Base-by-base conservation (phyloP, 1,140 invertebrate species). In the Zaprionus ornatus region DNA sequence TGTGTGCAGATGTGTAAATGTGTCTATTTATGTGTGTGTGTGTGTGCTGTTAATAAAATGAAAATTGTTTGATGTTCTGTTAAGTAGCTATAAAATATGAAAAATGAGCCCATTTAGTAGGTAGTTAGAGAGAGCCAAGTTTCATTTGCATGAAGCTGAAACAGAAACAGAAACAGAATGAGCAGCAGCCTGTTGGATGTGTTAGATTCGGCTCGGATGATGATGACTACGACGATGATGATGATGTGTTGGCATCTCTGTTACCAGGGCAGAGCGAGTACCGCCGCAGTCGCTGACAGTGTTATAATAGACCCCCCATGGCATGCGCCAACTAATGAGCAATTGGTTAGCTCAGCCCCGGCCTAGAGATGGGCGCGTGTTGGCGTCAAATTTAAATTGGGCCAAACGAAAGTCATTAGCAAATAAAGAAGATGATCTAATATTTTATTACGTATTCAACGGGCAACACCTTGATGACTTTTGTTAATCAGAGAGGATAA, bases 21-120 rank as follows among this genome's bases (percentile, higher is more conserved):
- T 32, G 21, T 42, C 40, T 54, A 61, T 45, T 21, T 42, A 27
- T 21, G 52, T 63, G 48, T 32, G 21, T 56, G 60, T 57, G 29
- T 17, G 64, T 59, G 60, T 57, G 55, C 61, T 77, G 80, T 88
- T 87, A 87, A 87, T 87, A 87, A 87, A 88, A 87, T 77, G 78
- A 87, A 84, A 87, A 87, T 87, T 87, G 85, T 87, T 90, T 87
- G 84, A 87, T 87, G 84, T 87, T 80, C 84, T 87, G 84, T 88
- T 87, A 87, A 87, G 85, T 87, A 87, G 84, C 84, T 80, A 87
- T 87, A 87, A 87, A 87, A 88, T 87, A 78, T 88, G 85, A 87
- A 84, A 87, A 84, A 87, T 84, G 84, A 84, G 77, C 77, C 80
- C 83, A 87, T 88, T 87, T 88, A 83, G 80, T 88, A 88, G 74